Evolutionary conservation across 2,888 invertebrate genomes (phyloP).

Genomic region (Lepidocyrtinus sp.): DNA sequence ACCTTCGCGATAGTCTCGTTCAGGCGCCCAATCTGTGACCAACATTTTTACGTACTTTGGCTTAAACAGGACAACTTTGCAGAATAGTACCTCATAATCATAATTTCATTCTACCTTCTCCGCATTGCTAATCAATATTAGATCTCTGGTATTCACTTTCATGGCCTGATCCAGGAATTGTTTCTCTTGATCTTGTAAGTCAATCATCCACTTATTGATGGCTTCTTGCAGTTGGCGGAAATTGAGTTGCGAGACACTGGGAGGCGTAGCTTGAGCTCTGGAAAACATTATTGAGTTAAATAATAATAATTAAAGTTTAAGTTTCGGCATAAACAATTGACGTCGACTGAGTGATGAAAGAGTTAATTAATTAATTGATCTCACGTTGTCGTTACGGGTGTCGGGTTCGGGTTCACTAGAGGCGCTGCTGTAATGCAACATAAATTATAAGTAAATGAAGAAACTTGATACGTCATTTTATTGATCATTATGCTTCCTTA

Average conservation of each 20-base stretch:
- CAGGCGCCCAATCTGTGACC: conserved; percentile 82
- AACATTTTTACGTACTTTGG: conserved; percentile 4
- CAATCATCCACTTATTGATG: conserved; percentile 95
- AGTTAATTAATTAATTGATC: conserved; percentile 14
- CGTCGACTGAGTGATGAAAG: conserved; percentile 27
- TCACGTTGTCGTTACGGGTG: conserved; percentile 5
- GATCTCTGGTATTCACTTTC: conserved; percentile 96
- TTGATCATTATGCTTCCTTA: no score
- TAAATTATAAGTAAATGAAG: conserved; percentile 69
- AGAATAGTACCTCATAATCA: conserved; percentile 6
- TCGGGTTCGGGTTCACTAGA: no score
- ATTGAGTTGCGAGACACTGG: conserved; percentile 74
- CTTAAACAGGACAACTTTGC: neutral
- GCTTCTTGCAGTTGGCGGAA: conserved; percentile 91
- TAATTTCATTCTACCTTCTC: conserved; percentile 80
- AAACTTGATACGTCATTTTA: no score
- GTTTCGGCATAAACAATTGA: no score
- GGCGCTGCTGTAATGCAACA: conserved; percentile 74
- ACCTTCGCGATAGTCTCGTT: conserved; percentile 91
- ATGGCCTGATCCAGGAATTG: conserved; percentile 94
- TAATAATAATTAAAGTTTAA: neutral
- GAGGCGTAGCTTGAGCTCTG: conserved; percentile 23
- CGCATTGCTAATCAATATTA: conserved; percentile 89
- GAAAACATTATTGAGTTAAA: neutral
- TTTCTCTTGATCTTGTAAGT: conserved; percentile 93